Evolutionary conservation across 1,140 invertebrate genomes (phyloP).

Genomic region (Solenopsis fugax): DNA sequence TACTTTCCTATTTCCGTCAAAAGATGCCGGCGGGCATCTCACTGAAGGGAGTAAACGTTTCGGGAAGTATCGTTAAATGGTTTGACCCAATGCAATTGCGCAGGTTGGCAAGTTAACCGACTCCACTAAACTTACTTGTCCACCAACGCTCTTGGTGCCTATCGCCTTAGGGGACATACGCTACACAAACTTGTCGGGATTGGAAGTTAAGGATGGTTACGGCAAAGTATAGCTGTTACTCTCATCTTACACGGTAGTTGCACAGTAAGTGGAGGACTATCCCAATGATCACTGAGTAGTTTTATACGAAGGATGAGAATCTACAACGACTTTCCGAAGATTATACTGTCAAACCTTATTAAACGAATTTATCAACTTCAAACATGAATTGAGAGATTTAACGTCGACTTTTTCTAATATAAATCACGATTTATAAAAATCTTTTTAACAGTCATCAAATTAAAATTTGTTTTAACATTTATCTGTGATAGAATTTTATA

Average conservation of each 20-base stretch:
- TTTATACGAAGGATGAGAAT: neutral
- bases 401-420: neutral
- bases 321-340: neutral
- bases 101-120: constrained; percentile 67
- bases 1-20: constrained; percentile 18
- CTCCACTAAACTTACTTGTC: constrained; percentile 68
- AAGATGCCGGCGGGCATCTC: neutral
- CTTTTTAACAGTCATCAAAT: neutral
- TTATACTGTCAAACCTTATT: neutral
- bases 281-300: neutral
- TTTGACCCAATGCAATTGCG: constrained; percentile 67
- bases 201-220: constrained; percentile 64
- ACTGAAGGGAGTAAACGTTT: constrained; percentile 5
- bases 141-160: constrained; percentile 35
- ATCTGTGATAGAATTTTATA: neutral
- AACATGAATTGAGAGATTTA: neutral
- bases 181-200: constrained; percentile 52
- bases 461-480: neutral
- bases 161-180: constrained; percentile 56
- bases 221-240: constrained; percentile 48
- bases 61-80: constrained; percentile 49
- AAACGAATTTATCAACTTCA: constrained; percentile 1
- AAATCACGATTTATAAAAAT: neutral
- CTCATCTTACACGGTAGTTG: constrained; percentile 36
- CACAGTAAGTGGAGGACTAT: constrained; percentile 1